These are phyloP conservation scores for Machimus atricapillus DNA, from an alignment of 2,888 invertebrate genomes.

Conservation along the genomic window DNA sequence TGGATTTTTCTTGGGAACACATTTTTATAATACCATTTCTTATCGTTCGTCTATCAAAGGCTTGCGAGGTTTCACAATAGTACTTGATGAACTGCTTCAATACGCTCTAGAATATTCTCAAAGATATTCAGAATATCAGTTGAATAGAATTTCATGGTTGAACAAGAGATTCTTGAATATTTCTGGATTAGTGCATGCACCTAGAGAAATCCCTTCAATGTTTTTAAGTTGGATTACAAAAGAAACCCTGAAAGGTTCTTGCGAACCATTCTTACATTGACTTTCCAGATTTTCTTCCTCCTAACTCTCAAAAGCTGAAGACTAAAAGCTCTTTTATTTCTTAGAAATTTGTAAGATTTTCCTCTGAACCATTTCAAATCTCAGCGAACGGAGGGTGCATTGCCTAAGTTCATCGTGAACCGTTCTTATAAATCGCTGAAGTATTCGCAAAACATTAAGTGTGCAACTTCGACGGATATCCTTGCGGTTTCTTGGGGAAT, in stretches of 20 bases:
- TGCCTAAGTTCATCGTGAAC: background rate
- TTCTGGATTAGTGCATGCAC: constrained; percentile 16
- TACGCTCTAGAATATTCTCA: background rate
- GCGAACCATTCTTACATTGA: background rate
- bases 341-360: background rate
- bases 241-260: background rate
- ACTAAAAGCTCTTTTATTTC: background rate
- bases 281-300: background rate
- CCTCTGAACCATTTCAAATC: background rate
- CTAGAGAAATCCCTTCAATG: background rate
- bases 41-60: background rate
- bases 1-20: background rate
- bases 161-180: background rate
- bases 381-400: background rate
- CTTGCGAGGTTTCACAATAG: background rate
- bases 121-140: background rate
- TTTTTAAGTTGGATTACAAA: background rate
- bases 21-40: background rate
- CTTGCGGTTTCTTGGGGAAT: background rate
- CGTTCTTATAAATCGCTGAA: background rate
- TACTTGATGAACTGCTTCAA: background rate
- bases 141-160: background rate
- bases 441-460: background rate
- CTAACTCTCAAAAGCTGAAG: background rate
- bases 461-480: background rate